These are phyloP conservation scores for Corynorhinus townsendii DNA, from an alignment of 2,113 vertebrate genomes.

Conservation along the genomic window DNA sequence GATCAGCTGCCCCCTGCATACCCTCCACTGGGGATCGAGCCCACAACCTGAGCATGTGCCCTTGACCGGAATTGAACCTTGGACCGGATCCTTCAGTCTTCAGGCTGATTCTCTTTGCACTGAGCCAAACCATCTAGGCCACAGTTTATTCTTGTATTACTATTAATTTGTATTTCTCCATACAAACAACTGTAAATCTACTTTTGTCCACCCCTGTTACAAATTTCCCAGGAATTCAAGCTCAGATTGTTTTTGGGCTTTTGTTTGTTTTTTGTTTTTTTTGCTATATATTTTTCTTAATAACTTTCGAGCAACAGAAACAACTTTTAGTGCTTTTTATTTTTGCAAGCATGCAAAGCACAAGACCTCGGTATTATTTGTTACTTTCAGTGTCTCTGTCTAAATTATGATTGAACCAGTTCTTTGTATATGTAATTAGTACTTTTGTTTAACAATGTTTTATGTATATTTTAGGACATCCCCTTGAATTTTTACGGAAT, in stretches of 20 bases:
- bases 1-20: no score
- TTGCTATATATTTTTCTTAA: neutral
- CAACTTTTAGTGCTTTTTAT: neutral
- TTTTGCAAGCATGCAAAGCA: neutral
- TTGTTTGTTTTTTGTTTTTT: neutral
- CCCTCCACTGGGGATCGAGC: no score
- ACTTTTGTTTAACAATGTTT: conserved; percentile 15
- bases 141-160: neutral
- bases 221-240: conserved; percentile 18
- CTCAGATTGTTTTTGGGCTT: conserved; percentile 1
- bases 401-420: neutral
- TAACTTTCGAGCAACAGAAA: neutral
- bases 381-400: neutral
- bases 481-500: conserved; percentile 93
- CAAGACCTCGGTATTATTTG: neutral
- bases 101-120: no score
- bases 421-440: neutral
- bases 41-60: no score
- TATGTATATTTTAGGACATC: conserved; percentile 85
- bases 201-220: neutral
- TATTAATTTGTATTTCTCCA: neutral
- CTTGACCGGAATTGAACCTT: no score
- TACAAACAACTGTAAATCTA: neutral
- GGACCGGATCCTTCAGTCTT: no score
- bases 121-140: no score